Base-by-base conservation (phyloP, 2,113 vertebrate genomes). In the Reinhardtius hippoglossoides region DNA sequence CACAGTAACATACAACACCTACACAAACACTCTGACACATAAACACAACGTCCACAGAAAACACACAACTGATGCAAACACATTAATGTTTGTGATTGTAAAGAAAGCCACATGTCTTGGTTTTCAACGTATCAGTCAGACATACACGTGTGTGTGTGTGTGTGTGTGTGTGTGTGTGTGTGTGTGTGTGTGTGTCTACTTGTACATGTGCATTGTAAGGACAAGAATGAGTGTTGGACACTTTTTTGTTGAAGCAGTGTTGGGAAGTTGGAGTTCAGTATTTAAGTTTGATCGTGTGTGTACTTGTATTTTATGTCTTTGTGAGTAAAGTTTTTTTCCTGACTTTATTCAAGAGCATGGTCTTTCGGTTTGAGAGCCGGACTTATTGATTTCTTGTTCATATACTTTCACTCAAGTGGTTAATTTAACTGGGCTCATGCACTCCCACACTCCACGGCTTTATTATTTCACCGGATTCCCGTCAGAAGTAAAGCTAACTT, bases 61-160 rank as follows among this genome's bases (percentile, higher is more conserved):
- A 88, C 84, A 88, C 37, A 59, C 60, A 74, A 80, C 80, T 65
- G 57, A 87, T 82, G 71, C 74, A 88, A 81, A 92, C 86, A 86
- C 83, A 74, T 87, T 87, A 74, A 81, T 88, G 78, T 89, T 90
- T 83, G 83, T 87, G 82, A 89, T 90, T 74, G 79, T 83, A 83
- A 85, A 87, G 79, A 70, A 82, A 88, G 81, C 80, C 87, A 84
- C 78, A 31, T 31, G 86, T 84, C 87, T 83, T 74, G 83, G 74
- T 92, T 85, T 82, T 69, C 2, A 48, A 50, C 74, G 62, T 83
- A 77, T 76, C 13, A 3, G 64, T 84, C 56, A 63, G 61, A 67
- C 86, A 75, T 73, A n/a, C n/a, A n/a, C n/a, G n/a, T 13, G 5
- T 63, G 18, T 57, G 70, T 72, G 61, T 71, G 37, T 67, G 52